Base-by-base conservation (phyloP, 2,888 invertebrate species). In the Nematopogon swammerdamellus region DNA sequence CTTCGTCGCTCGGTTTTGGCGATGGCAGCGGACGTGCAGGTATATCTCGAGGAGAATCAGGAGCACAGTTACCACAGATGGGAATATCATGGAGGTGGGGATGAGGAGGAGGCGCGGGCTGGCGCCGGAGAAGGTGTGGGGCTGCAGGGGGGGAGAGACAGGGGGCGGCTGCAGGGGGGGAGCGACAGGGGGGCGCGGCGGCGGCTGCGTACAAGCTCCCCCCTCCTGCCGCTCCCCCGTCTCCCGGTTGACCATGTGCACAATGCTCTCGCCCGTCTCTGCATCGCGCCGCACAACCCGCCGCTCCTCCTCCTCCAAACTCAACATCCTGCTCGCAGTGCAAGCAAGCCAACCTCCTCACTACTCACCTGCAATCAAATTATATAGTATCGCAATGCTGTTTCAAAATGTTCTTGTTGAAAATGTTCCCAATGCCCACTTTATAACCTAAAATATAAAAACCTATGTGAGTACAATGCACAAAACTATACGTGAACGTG, bases 1-100 rank as follows among this genome's bases (percentile, higher is more conserved):
- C 58, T 76, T 77, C 30, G 86, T 67, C 3, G 11, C 11, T 56
- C 82, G 84, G 60, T 88, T 89, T 59, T 85, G 86, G 55, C 82
- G 82, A 60, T 89, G 89, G 6, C 87, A 85, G 72, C 82, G 80
- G n/a, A 82, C 74, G 63, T 89, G 89, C 19, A 89, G 66, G n/a
- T 76, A 65, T 17, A 83, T 67, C 67, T 89, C 89, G 11, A 85
- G 57, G 1, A 83, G 50, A 46, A 80, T 71, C 19, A 86, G 63
- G 19, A 83, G 54, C 1, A 80, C 60, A 44, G 80, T 79, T 10
- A 83, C 60, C 17, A 83, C 57, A 8, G 82, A 76, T 10, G 84
- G 82, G 56, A 82, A 85, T 45, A 83, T 65, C 64, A 85, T 81
- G 1, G 84, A 58, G 2, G 85, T 82, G 1, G 86, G 85, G 56